Conservation (phyloP, 2,113 vertebrate species). For the Lagenorhynchus albirostris region DNA sequence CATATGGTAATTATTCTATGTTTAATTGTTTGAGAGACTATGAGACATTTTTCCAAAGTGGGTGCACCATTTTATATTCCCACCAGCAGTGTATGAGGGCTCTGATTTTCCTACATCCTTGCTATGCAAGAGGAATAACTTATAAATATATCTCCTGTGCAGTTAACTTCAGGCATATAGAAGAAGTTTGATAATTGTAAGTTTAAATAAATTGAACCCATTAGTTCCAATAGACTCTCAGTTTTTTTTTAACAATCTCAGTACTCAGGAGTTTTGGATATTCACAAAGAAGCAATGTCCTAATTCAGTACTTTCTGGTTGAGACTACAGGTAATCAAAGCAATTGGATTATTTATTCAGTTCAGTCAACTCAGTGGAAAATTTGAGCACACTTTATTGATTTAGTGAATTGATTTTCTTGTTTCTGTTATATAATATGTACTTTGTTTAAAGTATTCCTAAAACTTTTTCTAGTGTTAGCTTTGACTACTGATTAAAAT, state of each 20-base stretch:
- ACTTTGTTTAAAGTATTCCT: slow-evolving; percentile 17
- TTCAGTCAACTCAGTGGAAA: neutral
- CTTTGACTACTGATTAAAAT: neutral
- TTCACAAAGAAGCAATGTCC: neutral
- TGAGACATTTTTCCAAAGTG: neutral
- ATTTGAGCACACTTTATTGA: neutral
- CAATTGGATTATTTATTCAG: neutral
- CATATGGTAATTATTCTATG: neutral
- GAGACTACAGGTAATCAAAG: neutral
- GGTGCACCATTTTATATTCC: neutral
- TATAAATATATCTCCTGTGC: neutral
- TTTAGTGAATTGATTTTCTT: neutral
- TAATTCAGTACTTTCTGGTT: neutral
- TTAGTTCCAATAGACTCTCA: neutral
- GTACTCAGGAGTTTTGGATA: neutral
- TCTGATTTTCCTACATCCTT: neutral
- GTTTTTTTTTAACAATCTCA: neutral
- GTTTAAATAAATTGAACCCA: neutral
- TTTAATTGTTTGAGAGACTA: neutral
- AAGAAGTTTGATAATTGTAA: neutral
- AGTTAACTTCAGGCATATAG: neutral
- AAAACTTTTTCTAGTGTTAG: neutral
- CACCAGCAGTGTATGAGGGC: neutral
- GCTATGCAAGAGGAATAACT: neutral
- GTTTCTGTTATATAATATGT: neutral